Base-by-base conservation (phyloP, 2,113 vertebrate genomes). In the Antechinus stuartii region DNA sequence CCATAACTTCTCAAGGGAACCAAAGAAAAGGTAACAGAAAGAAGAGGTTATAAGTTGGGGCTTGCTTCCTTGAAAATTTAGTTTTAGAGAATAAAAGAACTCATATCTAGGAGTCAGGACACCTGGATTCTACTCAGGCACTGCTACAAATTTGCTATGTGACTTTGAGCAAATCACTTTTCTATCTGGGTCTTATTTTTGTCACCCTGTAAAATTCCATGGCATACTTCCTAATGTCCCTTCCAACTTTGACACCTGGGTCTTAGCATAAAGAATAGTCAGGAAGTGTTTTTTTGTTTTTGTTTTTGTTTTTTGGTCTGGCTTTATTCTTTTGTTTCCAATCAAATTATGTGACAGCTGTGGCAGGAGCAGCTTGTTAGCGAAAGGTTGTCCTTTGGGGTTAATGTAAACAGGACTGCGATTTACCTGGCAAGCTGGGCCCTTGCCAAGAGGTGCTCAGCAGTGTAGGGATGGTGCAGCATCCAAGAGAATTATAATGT, bases 361-460 rank as follows among this genome's bases (percentile, higher is more conserved):
- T 90, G 89, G 89, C 47, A 90, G 24, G 89, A 90, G 89, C 89
- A 90, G 46, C 49, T 90, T 90, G 89, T 90, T 90, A 90, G 49
- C 11, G 24, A 47, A 47, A 49, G 46, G 26, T 12, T 24, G 46
- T 49, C 89, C 89, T 90, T 47, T 50, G 89, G 46, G 89, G 89
- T 90, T 49, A 47, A 46, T 47, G 89, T 27, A 27, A 90, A 90
- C 89, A 50, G 89, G 3, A 49, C 46, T 27, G 2, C 4, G 26
- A 46, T 49, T 90, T 47, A 50, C 89, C 23, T 27, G 23, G 46
- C 46, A 50, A 49, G 46, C 89, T 90, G 49, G 49, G 26, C 49
- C 89, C 89, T 47, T 24, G 46, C 89, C 42, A 49, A 50, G 46
- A 90, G 46, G 89, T 49, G 46, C 49, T 47, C 8, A 46, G 25